phyloP scores from a whole-genome alignment of 2,888 invertebrate genomes.

The Merodon equestris region DNA sequence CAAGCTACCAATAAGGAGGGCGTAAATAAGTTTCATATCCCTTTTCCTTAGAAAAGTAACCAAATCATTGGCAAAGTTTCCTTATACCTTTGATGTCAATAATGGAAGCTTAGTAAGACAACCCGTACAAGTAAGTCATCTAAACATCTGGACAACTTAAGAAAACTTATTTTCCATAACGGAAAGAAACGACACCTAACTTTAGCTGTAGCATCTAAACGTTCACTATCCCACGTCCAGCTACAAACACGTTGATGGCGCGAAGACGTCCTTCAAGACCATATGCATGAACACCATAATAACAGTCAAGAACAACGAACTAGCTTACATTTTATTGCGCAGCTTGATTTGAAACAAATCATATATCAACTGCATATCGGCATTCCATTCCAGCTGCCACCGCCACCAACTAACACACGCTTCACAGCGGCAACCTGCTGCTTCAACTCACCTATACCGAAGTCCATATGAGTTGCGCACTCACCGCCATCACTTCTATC shows the following conservation, averaged over 20 bases:
- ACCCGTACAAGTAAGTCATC: too few species aligned
- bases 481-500: constrained; percentile 50
- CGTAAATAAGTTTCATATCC: too few species aligned
- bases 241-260: constrained; percentile 32
- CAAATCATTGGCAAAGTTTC: too few species aligned
- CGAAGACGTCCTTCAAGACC: constrained; percentile 64
- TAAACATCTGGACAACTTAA: too few species aligned
- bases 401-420: neutral
- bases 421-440: constrained; percentile 39
- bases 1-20: too few species aligned
- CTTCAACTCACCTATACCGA: neutral
- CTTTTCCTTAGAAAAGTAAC: too few species aligned
- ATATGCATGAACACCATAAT: constrained; percentile 47
- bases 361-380: constrained; percentile 65
- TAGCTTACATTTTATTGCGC: constrained; percentile 60
- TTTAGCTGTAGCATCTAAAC: too few species aligned
- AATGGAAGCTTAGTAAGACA: too few species aligned
- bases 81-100: too few species aligned
- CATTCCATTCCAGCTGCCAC: constrained; percentile 65
- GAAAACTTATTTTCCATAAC: too few species aligned
- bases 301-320: constrained; percentile 60
- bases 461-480: constrained; percentile 23
- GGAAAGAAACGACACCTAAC: too few species aligned
- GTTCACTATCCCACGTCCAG: too few species aligned
- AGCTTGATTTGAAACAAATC: constrained; percentile 63